A percentile compares a stretch with the other conserved stretches of the same genome.
Evolutionary conservation across 2,888 invertebrate genomes (phyloP).

Genomic region (Eristalis pertinax): DNA sequence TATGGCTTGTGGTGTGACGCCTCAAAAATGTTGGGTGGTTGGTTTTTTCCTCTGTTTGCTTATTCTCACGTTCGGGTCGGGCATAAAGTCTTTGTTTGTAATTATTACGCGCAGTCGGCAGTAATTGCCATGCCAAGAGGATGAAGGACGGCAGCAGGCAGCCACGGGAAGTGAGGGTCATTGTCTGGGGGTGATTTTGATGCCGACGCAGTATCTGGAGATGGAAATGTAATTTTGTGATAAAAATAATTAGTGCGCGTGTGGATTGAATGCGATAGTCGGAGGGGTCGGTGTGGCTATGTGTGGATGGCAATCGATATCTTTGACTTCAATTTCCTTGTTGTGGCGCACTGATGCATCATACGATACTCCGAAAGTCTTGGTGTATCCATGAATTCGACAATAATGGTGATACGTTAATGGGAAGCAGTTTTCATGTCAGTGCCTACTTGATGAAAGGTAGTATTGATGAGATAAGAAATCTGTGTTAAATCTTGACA

Average conservation of each 20-base stretch:
- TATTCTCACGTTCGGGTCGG: not conserved
- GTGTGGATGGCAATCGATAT: too few relatives aligned
- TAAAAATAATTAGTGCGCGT: constrained; percentile 18
- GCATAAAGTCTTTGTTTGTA: constrained; percentile 31
- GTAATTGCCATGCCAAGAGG: constrained; percentile 23
- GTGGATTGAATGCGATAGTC: not conserved
- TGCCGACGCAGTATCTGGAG: constrained; percentile 16
- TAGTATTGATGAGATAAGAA: too few relatives aligned
- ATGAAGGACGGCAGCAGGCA: not conserved
- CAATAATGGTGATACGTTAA: too few relatives aligned
- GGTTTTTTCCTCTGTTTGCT: not conserved
- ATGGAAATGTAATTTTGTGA: constrained; percentile 30
- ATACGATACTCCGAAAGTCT: too few relatives aligned
- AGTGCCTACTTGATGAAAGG: too few relatives aligned
- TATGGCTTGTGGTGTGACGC: not conserved
- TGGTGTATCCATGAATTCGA: too few relatives aligned
- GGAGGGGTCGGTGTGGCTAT: not conserved
- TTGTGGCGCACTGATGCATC: too few relatives aligned
- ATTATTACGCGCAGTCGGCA: constrained; percentile 28
- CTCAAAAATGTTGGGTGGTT: constrained; percentile 23
- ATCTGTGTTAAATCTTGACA: too few relatives aligned
- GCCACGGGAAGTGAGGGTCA: not conserved
- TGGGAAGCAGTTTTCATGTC: too few relatives aligned
- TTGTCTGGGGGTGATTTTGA: constrained; percentile 1
- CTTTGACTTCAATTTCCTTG: too few relatives aligned